A percentile compares a stretch with the other conserved stretches of the same genome.
Evolutionary conservation across 1,140 invertebrate species (phyloP).

Genomic region (Macrocentrus cingulum): DNA sequence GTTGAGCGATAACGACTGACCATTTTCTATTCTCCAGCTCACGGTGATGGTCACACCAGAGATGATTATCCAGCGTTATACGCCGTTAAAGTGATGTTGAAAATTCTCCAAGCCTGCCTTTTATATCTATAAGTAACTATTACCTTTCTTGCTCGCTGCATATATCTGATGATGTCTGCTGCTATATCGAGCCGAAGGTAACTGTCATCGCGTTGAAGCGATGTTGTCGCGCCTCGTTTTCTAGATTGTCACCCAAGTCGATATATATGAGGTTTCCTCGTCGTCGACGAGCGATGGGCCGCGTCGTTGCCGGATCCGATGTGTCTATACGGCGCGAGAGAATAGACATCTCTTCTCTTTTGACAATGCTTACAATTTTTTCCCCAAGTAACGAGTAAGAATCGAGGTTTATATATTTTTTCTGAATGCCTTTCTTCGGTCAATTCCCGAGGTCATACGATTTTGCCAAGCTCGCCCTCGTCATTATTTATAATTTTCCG

Average conservation of each 20-base stretch:
- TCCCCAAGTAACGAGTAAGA: slow-evolving; percentile 17
- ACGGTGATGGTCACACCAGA: no score
- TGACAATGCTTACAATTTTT: no score
- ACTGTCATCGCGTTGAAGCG: background rate
- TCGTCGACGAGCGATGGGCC: no score
- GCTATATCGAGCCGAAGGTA: background rate
- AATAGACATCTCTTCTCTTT: no score
- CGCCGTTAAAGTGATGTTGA: background rate
- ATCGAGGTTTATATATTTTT: slow-evolving; percentile 10
- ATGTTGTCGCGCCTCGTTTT: no score
- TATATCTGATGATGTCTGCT: background rate
- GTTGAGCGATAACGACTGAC: no score
- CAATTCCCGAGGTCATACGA: slow-evolving; percentile 5
- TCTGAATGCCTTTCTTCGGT: background rate
- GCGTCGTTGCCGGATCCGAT: no score
- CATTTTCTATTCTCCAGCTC: no score
- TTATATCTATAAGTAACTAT: slow-evolving; percentile 10
- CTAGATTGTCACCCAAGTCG: no score
- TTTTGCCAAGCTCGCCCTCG: slow-evolving; percentile 29
- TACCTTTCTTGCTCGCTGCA: background rate
- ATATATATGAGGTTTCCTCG: no score
- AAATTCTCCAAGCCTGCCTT: slow-evolving; percentile 1
- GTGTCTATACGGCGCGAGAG: no score
- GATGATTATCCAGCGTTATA: no score
- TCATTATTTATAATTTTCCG: slow-evolving; percentile 57